phyloP scores from a whole-genome alignment of 1,140 invertebrate genomes.

The Nymphalis io region DNA sequence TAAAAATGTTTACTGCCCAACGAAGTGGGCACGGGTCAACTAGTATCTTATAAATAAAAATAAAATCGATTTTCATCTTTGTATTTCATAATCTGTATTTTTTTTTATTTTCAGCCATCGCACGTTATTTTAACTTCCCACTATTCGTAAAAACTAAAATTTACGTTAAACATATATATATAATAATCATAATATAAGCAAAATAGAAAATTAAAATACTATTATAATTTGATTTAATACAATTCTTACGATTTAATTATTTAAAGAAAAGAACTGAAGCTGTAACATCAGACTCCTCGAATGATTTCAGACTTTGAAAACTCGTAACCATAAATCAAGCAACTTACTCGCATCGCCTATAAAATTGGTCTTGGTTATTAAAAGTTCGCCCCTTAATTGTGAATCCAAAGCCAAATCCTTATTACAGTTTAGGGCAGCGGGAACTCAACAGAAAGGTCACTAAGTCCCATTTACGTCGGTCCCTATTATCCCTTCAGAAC shows the following conservation, averaged over 20 bases:
- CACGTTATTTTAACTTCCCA: too few relatives aligned
- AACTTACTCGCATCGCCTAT: slow-evolving; percentile 27
- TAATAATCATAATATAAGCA: too few relatives aligned
- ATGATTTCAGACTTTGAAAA: slow-evolving; percentile 30
- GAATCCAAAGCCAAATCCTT: slow-evolving; percentile 58
- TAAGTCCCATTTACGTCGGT: slow-evolving; percentile 58
- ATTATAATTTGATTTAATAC: neutral
- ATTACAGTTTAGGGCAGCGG: slow-evolving; percentile 41
- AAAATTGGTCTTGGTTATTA: slow-evolving; percentile 43
- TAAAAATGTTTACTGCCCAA: too few relatives aligned
- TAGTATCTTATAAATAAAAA: too few relatives aligned
- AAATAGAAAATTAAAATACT: too few relatives aligned
- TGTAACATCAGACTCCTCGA: slow-evolving; percentile 18
- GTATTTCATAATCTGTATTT: too few relatives aligned
- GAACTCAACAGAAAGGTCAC: slow-evolving; percentile 44
- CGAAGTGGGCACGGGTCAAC: too few relatives aligned
- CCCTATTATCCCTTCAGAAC: slow-evolving; percentile 64
- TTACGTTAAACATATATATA: too few relatives aligned
- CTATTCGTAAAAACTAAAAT: too few relatives aligned
- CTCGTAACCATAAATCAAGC: slow-evolving; percentile 40
- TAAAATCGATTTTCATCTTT: too few relatives aligned
- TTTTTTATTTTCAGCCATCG: too few relatives aligned
- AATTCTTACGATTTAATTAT: neutral
- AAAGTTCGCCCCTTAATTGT: slow-evolving; percentile 62
- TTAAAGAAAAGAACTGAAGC: neutral